Base-by-base conservation (phyloP, 35 echinoderm and acorn worm species). In the Eucidaris tribuloides region DNA sequence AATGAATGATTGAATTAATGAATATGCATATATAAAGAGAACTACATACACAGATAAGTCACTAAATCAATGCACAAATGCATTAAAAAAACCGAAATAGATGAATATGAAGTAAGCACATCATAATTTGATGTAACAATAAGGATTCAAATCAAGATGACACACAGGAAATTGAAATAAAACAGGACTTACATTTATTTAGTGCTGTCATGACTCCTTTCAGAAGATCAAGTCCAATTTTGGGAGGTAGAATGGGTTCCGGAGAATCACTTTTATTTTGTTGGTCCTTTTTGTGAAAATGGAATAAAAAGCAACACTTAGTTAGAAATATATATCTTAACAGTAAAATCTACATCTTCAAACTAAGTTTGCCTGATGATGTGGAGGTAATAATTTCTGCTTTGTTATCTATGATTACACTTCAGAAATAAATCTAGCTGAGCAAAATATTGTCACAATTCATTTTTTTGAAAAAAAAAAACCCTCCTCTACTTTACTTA, bases 201-300 rank as follows among this genome's bases (percentile, higher is more conserved):
- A 40, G 35, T 74, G 39, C 68, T 44, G 38, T 74, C 68, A 74
- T 74, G 11, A 74, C 68, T 24, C 68, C 36, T 18, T 74, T 74
- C 35, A 74, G 68, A 35, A 74, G 68, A 44, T 74, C 68, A 13
- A 17, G 29, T 9, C 68, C 68, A 25, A 74, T 40, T 44, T 19
- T 74, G 2, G 68, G 24, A 11, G 68, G 68, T 4, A 22, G 38
- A 24, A 74, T 27, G 7, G 68, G 68, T 40, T 44, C 68, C 7
- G 18, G 68, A n/a, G n/a, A n/a, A n/a, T n/a, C n/a, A n/a, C n/a
- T n/a, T n/a, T n/a, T n/a, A n/a, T n/a, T n/a, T n/a, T n/a, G 35
- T 74, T 44, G 68, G 61, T 64, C 61, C 61, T 27, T 6, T 27
- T 32, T 64, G 30, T 2, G 61, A 32, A 64, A 27, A 27, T 27